Conservation (phyloP, 2,888 invertebrate species). For the Caenorhabditis plicata region DNA sequence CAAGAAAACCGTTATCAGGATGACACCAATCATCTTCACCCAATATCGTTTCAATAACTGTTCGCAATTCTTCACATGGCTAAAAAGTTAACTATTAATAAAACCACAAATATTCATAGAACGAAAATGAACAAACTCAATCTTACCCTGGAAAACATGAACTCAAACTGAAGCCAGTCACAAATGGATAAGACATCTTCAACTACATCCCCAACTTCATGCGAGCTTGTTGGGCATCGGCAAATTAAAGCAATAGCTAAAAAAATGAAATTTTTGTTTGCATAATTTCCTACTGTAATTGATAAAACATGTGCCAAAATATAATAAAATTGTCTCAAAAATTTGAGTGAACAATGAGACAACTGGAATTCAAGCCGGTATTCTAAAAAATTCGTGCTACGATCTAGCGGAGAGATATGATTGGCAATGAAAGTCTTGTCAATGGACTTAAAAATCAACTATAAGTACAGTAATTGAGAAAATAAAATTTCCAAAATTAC, state of each 20-base stretch:
- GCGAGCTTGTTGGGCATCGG: slow-evolving; percentile 1
- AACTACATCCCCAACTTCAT: slow-evolving; percentile 25
- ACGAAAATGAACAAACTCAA: neutral
- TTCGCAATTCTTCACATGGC: slow-evolving; percentile 49
- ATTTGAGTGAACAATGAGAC: no score
- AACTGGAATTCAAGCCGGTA: neutral
- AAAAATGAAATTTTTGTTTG: slow-evolving; percentile 11
- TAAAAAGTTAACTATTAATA: no score
- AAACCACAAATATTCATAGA: no score
- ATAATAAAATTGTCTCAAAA: no score
- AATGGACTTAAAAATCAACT: no score
- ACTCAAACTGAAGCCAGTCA: slow-evolving; percentile 52
- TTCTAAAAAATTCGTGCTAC: no score
- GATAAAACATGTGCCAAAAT: no score
- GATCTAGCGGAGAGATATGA: no score
- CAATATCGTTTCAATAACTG: slow-evolving; percentile 24
- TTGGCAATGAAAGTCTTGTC: no score
- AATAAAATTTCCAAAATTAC: neutral
- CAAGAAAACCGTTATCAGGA: slow-evolving; percentile 8
- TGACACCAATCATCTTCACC: slow-evolving; percentile 12
- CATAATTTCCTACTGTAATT: no score
- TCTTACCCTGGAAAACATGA: slow-evolving; percentile 43
- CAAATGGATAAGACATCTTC: slow-evolving; percentile 35
- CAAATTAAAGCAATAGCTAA: slow-evolving; percentile 37
- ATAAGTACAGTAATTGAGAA: neutral